These are phyloP conservation scores for Platypus cylindrus DNA, from an alignment of 2,888 invertebrate species.

Conservation along the genomic window DNA sequence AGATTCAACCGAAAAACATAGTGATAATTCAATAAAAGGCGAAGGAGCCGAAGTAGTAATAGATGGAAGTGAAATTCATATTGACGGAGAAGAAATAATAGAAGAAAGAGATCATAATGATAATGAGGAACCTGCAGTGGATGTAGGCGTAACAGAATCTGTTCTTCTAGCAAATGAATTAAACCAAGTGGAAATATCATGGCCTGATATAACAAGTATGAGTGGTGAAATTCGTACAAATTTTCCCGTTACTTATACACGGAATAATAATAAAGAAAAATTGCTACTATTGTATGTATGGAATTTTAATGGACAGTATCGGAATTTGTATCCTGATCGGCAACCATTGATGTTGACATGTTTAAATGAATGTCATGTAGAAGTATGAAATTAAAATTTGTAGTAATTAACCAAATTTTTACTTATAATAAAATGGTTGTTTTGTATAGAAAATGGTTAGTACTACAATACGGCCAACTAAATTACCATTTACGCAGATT, in stretches of 20 bases:
- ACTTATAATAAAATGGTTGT: constrained; percentile 8
- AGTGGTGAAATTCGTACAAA: constrained; percentile 45
- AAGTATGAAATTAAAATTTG: constrained; percentile 38
- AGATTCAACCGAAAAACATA: not conserved
- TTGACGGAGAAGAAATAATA: constrained; percentile 4
- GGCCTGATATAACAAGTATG: constrained; percentile 45
- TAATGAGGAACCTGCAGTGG: no score
- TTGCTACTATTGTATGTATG: constrained; percentile 60
- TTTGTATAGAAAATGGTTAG: constrained; percentile 74
- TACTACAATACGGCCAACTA: constrained; percentile 67
- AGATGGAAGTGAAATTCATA: no score
- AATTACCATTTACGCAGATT: constrained; percentile 56
- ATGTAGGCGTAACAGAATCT: constrained; percentile 47
- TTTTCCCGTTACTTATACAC: constrained; percentile 53
- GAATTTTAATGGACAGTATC: constrained; percentile 63
- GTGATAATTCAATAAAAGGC: not conserved
- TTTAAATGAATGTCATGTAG: constrained; percentile 64
- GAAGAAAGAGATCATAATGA: constrained; percentile 12
- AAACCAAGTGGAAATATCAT: constrained; percentile 49
- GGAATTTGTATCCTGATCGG: constrained; percentile 43
- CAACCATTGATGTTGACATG: constrained; percentile 53
- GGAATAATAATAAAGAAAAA: constrained; percentile 55
- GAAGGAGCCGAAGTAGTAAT: constrained; percentile 1
- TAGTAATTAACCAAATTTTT: not conserved
- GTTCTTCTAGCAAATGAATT: constrained; percentile 45